Evolutionary conservation across 1,140 invertebrate species (phyloP), one percentile per base, ranked within the genome.

Genomic region (Drosophila bocqueti): DNA sequence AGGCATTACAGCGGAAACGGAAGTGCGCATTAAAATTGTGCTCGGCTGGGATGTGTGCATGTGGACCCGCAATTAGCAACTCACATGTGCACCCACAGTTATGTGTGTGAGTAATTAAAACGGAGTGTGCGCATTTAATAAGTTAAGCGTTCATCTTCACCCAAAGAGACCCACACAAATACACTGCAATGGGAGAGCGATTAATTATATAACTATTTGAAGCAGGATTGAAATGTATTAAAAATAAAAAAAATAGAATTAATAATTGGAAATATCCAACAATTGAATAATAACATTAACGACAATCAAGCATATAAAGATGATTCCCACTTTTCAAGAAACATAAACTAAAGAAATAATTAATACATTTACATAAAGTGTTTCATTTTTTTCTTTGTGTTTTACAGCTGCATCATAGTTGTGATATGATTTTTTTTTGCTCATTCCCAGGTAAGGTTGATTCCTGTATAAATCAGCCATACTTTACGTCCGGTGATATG

Each of bases 1-100:
- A 90, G 86, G 85, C 79, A 90, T 85, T 85, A 90, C 85, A 74
- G 85, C 85, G 85, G 85, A 90, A 90, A 90, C 85, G 85, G 85
- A 90, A 90, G 85, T 90, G 85, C 86, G 79, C 85, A 90, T 90
- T 85, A 90, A 90, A 90, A 90, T 80, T 79, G 67, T 82, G 84
- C 84, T 58, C 61, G 34, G 84, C 80, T 62, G 43, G 68, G 66
- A 66, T 64, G 26, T 61, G 57, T 38, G 47, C 68, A 45, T 49
- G 62, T 83, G 66, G 67, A 69, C 40, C 72, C 85, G 85, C 85
- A 85, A 90, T 90, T 90, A 90, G 85, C 85, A 85, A 68, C 64
- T 61, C 66, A 68, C 63, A 69, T 66, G 66, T 79, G 63, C 84
- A 68, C 71, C 61, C 59, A 18, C 58, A 34, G 63, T 55, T 75